A percentile compares a stretch with the other conserved stretches of the same genome.
These are phyloP conservation scores for Anagyrus pseudococci DNA, from an alignment of 2,888 invertebrate genomes.

Conservation along the genomic window DNA sequence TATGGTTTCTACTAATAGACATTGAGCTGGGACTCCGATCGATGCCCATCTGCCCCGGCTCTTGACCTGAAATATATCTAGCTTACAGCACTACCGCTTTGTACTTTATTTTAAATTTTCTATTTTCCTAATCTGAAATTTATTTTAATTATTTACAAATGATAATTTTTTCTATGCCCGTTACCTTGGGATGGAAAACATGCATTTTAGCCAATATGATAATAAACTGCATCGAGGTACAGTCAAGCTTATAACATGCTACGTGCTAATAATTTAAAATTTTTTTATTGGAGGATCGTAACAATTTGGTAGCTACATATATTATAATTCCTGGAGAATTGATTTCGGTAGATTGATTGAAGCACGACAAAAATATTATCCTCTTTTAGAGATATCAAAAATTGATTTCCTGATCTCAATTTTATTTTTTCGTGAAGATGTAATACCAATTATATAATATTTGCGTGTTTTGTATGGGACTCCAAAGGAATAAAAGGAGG, in stretches of 20 bases:
- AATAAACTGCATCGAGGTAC: constrained; percentile 12
- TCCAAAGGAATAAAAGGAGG: too few relatives aligned
- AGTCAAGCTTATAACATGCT: constrained; percentile 30
- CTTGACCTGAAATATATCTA: constrained; percentile 62
- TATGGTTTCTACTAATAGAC: constrained; percentile 82
- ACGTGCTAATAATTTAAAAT: constrained; percentile 15
- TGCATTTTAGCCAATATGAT: constrained; percentile 32
- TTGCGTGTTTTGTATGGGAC: too few relatives aligned
- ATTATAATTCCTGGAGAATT: constrained; percentile 3
- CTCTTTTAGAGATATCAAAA: background rate
- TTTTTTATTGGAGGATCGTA: too few relatives aligned
- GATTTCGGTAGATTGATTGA: constrained; percentile 18
- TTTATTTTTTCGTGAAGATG: too few relatives aligned
- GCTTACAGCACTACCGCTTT: constrained; percentile 57
- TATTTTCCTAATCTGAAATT: constrained; percentile 9
- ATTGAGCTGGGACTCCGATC: constrained; percentile 82
- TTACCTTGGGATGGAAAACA: constrained; percentile 20
- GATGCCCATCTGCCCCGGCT: constrained; percentile 63
- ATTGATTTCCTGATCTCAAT: too few relatives aligned
- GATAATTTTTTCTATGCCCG: constrained; percentile 10
- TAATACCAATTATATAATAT: too few relatives aligned
- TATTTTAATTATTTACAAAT: constrained; percentile 8
- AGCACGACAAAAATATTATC: constrained; percentile 34
- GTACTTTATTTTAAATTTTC: constrained; percentile 11
- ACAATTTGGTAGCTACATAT: background rate